Base-by-base conservation (phyloP, 1,140 invertebrate genomes). In the Drosophila azteca region DNA sequence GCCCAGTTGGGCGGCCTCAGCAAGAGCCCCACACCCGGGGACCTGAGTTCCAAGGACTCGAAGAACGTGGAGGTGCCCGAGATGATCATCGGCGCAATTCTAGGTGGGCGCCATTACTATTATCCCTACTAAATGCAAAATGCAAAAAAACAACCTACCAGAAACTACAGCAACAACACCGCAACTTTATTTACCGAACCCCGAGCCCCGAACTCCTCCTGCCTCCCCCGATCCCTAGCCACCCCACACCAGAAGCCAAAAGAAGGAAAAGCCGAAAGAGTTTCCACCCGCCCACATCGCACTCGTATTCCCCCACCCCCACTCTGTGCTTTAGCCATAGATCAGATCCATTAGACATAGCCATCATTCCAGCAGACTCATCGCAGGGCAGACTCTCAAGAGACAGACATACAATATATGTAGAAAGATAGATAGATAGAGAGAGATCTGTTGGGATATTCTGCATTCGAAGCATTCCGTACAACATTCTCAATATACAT, bases 61-160 rank as follows among this genome's bases (percentile, higher is more conserved):
- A 96, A 96, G 92, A 97, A 97, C 94, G 95, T 97, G 91, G 97
- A 98, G 94, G 97, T 99, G 92, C 95, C 97, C 63, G 98, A 96
- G 94, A 95, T 96, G 93, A 98, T 99, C 93, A 97, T 99, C 89
- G 98, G 98, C 90, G 98, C 98, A 90, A 98, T 99, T 91, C 94
- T 99, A 92, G 98, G 97, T 93, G 91, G 92, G 92, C 92, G 65
- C 82, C 90, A 73, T 60, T 91, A 91, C 76, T 91, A 91, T 81
- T 91, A 91, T 73, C 84, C 77, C 44, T 89, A 91, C 77, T 91
- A 91, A 82, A 84, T 68, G 35, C 22, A 59, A 45, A 64, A 51
- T 9, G 51, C 65, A 53, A 55, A 68, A 63, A 63, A 58, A 80
- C 66, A 66, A 69, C 62, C 52, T 70, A 63, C 60, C 77, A 72